Base-by-base conservation (phyloP, 2,113 vertebrate genomes). In the Corydoras maculifer region DNA sequence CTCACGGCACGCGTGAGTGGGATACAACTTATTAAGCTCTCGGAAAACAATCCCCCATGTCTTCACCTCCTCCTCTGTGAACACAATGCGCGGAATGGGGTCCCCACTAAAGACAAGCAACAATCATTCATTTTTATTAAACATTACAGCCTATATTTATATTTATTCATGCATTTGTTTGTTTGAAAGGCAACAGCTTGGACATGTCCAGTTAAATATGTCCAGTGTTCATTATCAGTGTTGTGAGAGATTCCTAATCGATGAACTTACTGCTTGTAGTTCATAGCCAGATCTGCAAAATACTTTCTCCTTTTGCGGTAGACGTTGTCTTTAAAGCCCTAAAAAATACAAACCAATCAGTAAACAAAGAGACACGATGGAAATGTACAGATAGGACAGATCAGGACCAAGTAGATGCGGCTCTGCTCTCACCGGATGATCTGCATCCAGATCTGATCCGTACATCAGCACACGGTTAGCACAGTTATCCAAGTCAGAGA, bases 271-370 rank as follows among this genome's bases (percentile, higher is more conserved):
- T 97, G 88, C 87, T 89, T 97, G 80, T 93, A 95, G 79, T 87
- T 89, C 91, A 96, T 93, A 62, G 96, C 96, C 81, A 99, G 81
- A 79, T 99, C 96, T 77, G 96, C 94, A 90, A 99, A 99, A 81
- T 99, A 94, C 85, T 97, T 98, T 55, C 97, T 84, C 71, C 97
- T 93, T 85, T 93, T 94, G 43, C 97, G 91, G 77, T 99, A 99
- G 65, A 96, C 94, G 1, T 98, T 98, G 84, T 99, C 96, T 84
- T 98, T 99, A 88, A 99, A 99, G 76, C 96, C 97, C 97, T 99
- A 65, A 74, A 9, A 25, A 62, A 70, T 66, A 68, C 43, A 49
- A 68, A 0, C 62, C 0, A 51, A 18, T 67, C 0, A 57, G 12
- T 60, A 11, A 69, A 55, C 2, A 65, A 8, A 69, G 3, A 25